Evolutionary conservation across 2,888 invertebrate species (phyloP).

Genomic region (Prosapia bicincta): DNA sequence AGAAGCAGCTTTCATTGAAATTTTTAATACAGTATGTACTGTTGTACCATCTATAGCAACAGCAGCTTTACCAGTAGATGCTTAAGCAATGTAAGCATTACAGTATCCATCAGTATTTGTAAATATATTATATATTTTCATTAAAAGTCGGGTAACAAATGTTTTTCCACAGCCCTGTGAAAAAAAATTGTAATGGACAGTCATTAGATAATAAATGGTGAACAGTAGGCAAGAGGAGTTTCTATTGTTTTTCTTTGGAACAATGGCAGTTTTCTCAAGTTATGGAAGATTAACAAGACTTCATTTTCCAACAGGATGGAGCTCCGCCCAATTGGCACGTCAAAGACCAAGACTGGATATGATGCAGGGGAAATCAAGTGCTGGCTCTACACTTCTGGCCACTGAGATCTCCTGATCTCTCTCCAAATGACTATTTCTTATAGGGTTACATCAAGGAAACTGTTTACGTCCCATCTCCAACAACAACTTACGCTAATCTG

Average conservation of each 20-base stretch:
- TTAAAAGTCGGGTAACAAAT: conserved; percentile 44
- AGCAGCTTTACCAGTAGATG: conserved; percentile 45
- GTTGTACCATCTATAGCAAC: conserved; percentile 45
- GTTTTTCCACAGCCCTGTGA: conserved; percentile 43
- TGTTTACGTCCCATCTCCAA: no score
- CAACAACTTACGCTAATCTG: no score
- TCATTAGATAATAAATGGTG: background rate
- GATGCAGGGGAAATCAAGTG: no score
- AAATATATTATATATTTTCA: conserved; percentile 47
- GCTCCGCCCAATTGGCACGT: no score
- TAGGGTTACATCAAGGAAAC: no score
- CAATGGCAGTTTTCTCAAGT: no score
- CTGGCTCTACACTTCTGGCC: no score
- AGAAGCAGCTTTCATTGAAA: background rate
- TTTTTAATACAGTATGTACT: conserved; percentile 43
- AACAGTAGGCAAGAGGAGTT: background rate
- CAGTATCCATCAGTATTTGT: conserved; percentile 42
- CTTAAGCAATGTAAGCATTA: conserved; percentile 45
- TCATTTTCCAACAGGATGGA: no score
- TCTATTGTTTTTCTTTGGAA: background rate
- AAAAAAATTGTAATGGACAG: conserved; percentile 37
- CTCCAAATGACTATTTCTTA: no score
- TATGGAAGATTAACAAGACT: no score
- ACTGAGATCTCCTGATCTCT: no score
- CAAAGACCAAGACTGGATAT: no score